These are phyloP conservation scores for Phalacrocorax pelagicus DNA, from an alignment of 2,113 vertebrate species.

Conservation along the genomic window DNA sequence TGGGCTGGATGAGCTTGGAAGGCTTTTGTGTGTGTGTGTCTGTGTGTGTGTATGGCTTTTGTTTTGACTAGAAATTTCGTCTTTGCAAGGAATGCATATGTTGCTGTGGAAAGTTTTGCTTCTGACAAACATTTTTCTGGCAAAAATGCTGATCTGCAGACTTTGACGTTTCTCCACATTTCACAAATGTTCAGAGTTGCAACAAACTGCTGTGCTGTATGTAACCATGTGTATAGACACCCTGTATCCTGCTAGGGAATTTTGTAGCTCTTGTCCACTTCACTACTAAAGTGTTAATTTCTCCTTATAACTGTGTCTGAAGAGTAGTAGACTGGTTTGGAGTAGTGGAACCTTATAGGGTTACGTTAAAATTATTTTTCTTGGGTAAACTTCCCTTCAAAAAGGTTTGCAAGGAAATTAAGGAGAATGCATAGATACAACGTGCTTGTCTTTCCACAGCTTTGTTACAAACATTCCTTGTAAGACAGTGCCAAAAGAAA, in stretches of 20 bases:
- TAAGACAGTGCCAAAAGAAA: background rate
- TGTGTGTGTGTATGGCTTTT: background rate
- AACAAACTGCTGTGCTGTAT: background rate
- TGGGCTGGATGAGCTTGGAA: background rate
- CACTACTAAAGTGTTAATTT: background rate
- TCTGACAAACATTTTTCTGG: conserved; percentile 11
- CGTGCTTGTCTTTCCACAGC: background rate
- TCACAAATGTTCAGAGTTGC: conserved; percentile 6
- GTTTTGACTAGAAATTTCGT: background rate
- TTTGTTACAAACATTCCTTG: background rate
- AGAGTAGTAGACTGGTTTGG: background rate
- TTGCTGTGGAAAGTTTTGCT: background rate
- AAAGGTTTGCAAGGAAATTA: background rate
- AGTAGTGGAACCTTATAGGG: background rate
- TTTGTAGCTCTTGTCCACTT: background rate
- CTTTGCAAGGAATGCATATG: background rate
- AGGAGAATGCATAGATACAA: background rate
- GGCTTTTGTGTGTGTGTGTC: background rate
- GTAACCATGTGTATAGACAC: background rate
- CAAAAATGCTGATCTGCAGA: background rate
- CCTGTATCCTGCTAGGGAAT: background rate
- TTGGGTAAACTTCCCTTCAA: background rate
- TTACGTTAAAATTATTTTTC: background rate
- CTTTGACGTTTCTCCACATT: background rate
- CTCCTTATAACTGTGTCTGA: background rate